Evolutionary conservation across 2,113 vertebrate species (phyloP), one percentile per base, ranked within the genome.

Genomic region (Zeus faber): DNA sequence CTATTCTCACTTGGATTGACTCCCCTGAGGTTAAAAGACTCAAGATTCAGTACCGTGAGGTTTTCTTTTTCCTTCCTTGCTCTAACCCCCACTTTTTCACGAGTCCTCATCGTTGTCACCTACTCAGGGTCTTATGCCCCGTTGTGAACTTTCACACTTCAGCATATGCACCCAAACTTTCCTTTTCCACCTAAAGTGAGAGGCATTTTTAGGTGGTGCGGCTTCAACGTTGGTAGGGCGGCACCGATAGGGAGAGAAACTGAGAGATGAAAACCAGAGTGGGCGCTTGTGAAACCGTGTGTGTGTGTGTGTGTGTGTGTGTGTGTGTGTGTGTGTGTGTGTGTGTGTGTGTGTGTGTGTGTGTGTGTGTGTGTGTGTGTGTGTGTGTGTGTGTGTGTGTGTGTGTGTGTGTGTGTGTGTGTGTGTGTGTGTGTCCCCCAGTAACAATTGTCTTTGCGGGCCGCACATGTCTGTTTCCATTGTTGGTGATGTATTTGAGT

Each of bases 171-270:
- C 4, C 44, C 43, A 29, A 20, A 7, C 64, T 21, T 46, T 35
- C 68, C 49, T 81, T 88, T 89, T 83, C 84, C 80, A 72, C 50
- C 59, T 31, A 58, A 29, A 27, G 70, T 86, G 81, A 86, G 68
- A 71, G n/a, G n/a, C n/a, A n/a, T n/a, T n/a, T n/a, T n/a, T n/a
- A n/a, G n/a, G n/a, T n/a, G n/a, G n/a, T n/a, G n/a, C n/a, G n/a
- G n/a, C n/a, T n/a, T n/a, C n/a, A n/a, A n/a, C n/a, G n/a, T n/a
- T n/a, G n/a, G n/a, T n/a, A n/a, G n/a, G n/a, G 31, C 3, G 31
- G 14, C 9, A 33, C 9, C 9, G 7, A 18, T 17, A 48, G 26
- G 57, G 67, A 75, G 63, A 74, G 64, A 71, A 72, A 62, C 53
- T 57, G 49, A 70, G 67, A 76, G 50, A 21, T 16, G 70, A 62